A percentile compares a stretch with the other conserved stretches of the same genome.
Evolutionary conservation across 2,797 vertebrate genomes (phyloP).

Genomic region (Microcaecilia unicolor): DNA sequence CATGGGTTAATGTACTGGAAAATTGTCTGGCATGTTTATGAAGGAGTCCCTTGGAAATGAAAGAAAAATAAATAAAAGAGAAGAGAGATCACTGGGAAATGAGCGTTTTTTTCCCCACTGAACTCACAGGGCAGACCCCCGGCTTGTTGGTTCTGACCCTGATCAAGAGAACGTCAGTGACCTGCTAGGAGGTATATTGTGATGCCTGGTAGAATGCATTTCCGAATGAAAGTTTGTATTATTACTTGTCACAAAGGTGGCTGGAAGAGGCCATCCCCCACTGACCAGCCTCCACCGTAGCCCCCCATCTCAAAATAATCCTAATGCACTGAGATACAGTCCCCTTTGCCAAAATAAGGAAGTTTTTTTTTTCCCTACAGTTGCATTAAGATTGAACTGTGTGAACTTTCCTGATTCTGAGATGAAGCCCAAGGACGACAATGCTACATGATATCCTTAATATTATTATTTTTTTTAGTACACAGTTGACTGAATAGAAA

Average conservation of each 20-base stretch:
- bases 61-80: slow-evolving; percentile 72
- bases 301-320: not conserved
- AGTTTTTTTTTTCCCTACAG: slow-evolving; percentile 12
- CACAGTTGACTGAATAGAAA: slow-evolving; percentile 31
- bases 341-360: slow-evolving; percentile 4
- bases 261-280: slow-evolving; percentile 33
- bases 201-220: slow-evolving; percentile 60
- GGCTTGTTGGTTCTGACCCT: slow-evolving; percentile 83
- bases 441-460: slow-evolving; percentile 4
- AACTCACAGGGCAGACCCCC: slow-evolving; percentile 73
- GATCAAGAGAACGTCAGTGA: slow-evolving; percentile 72
- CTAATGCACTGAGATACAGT: slow-evolving; percentile 2
- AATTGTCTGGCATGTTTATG: slow-evolving; percentile 99
- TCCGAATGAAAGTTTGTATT: slow-evolving; percentile 75
- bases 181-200: slow-evolving; percentile 72
- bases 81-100: slow-evolving; percentile 67
- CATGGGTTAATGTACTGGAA: slow-evolving; percentile 98
- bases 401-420: slow-evolving; percentile 23
- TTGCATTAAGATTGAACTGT: slow-evolving; percentile 10
- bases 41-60: slow-evolving; percentile 83
- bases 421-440: slow-evolving; percentile 16
- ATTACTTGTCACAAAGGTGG: slow-evolving; percentile 58
- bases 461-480: slow-evolving; percentile 26
- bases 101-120: slow-evolving; percentile 63
- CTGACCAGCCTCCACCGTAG: slow-evolving; percentile 3